These are phyloP conservation scores for Cybosia mesomella DNA, from an alignment of 2,888 invertebrate species.

Conservation along the genomic window DNA sequence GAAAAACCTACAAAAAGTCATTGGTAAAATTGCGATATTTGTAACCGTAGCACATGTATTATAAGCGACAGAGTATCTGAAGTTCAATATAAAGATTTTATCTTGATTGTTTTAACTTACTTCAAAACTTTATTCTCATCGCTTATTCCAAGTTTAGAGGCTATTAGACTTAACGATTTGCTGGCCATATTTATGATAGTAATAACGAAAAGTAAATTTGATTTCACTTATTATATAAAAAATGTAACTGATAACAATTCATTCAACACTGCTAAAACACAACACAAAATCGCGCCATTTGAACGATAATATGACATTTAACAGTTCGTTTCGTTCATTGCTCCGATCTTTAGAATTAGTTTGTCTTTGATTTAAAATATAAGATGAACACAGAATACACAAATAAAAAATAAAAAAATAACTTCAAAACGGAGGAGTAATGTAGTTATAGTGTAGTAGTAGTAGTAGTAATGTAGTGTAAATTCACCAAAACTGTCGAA, in stretches of 20 bases:
- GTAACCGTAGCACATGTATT: background rate
- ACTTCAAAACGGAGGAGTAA: background rate
- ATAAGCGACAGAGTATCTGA: background rate
- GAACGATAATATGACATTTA: slow-evolving; percentile 34
- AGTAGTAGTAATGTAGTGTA: background rate
- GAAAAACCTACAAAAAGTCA: background rate
- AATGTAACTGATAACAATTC: slow-evolving; percentile 2
- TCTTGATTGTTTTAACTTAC: slow-evolving; percentile 54
- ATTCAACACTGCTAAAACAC: background rate
- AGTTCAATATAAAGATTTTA: background rate
- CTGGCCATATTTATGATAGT: slow-evolving; percentile 62
- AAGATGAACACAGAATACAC: slow-evolving; percentile 24
- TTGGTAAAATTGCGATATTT: background rate
- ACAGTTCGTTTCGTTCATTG: slow-evolving; percentile 3
- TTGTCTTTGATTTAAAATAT: too few relatives aligned
- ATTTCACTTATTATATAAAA: background rate
- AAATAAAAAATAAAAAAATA: background rate
- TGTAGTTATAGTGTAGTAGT: too few relatives aligned
- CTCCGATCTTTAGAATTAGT: slow-evolving; percentile 11
- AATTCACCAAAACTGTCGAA: background rate
- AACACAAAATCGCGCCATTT: slow-evolving; percentile 39
- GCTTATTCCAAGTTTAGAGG: slow-evolving; percentile 73
- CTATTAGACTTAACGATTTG: slow-evolving; percentile 72
- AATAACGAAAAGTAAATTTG: too few relatives aligned
- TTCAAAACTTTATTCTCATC: slow-evolving; percentile 75